Evolutionary conservation across 1,140 invertebrate species (phyloP).

Genomic region (Diabrotica undecimpunctata): DNA sequence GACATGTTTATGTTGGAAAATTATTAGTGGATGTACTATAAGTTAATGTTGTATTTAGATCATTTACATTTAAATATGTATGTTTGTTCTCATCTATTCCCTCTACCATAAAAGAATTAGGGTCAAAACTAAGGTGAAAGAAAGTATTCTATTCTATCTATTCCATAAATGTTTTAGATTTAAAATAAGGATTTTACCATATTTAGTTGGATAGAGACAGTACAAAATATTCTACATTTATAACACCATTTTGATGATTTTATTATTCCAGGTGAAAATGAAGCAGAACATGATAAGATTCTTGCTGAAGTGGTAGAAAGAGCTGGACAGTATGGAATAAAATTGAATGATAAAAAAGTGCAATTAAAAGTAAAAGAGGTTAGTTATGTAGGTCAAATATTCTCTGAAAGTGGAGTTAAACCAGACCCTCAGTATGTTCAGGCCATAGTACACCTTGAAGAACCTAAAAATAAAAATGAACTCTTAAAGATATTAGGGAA

Average conservation of each 20-base stretch:
- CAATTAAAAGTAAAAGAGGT: conserved; percentile 26
- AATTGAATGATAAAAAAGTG: conserved; percentile 26
- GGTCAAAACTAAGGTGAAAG: no score
- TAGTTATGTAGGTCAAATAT: conserved; percentile 26
- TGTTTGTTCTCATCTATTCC: no score
- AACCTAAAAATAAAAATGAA: conserved; percentile 28
- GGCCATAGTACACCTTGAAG: conserved; percentile 21
- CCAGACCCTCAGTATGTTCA: conserved; percentile 22
- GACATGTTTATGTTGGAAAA: no score
- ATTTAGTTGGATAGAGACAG: no score
- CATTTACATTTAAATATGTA: no score
- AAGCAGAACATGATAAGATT: conserved; percentile 23
- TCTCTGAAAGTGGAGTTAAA: conserved; percentile 21
- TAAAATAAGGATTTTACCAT: no score
- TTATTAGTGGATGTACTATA: no score
- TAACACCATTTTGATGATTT: conserved; percentile 33
- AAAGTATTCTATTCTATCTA: no score
- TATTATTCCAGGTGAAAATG: conserved; percentile 19
- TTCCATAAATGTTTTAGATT: no score
- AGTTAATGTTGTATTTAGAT: no score
- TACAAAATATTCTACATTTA: no score
- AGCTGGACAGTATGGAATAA: conserved; percentile 18
- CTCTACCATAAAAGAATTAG: no score
- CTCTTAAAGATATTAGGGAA: conserved; percentile 26
- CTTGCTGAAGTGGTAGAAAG: conserved; percentile 23